A percentile compares a stretch with the other conserved stretches of the same genome.
Conservation (phyloP, 2,113 vertebrate genomes). For the Dicentrarchus labrax region DNA sequence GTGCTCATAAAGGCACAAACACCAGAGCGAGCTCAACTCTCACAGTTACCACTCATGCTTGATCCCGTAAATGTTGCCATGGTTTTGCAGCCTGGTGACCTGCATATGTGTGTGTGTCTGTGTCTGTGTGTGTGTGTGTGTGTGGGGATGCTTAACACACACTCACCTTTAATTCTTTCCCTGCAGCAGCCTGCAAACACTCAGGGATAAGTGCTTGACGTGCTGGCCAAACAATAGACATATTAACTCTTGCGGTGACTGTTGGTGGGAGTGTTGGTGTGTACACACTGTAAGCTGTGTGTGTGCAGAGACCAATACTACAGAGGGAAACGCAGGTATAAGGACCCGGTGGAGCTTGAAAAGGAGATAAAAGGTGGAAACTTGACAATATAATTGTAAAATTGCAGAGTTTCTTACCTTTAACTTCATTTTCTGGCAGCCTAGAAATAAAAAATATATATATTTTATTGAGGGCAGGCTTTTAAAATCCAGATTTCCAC, state of each 20-base stretch:
- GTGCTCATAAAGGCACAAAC: conserved; percentile 55
- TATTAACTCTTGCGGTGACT: conserved; percentile 54
- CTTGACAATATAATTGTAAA: neutral
- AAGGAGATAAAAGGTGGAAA: neutral
- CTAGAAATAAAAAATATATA: neutral
- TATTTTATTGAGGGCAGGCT: neutral
- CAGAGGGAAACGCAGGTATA: neutral
- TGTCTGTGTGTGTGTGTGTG: conserved; percentile 19
- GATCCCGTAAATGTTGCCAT: conserved; percentile 68
- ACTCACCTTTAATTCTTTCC: conserved; percentile 68
- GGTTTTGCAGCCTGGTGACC: conserved; percentile 69
- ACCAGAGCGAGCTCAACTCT: conserved; percentile 35
- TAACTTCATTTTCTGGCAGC: neutral
- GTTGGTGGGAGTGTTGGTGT: conserved; percentile 46
- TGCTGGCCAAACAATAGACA: conserved; percentile 73
- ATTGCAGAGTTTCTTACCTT: neutral
- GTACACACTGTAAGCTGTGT: conserved; percentile 15
- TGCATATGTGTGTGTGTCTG: conserved; percentile 11
- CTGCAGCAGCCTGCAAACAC: conserved; percentile 72
- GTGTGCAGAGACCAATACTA: conserved; percentile 1
- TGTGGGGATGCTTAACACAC: conserved; percentile 18
- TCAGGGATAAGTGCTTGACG: conserved; percentile 73
- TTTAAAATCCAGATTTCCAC: neutral
- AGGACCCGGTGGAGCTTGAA: neutral
- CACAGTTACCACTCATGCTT: conserved; percentile 45